phyloP scores from a whole-genome alignment of 2,888 invertebrate species.

The Drosophila mettleri region DNA sequence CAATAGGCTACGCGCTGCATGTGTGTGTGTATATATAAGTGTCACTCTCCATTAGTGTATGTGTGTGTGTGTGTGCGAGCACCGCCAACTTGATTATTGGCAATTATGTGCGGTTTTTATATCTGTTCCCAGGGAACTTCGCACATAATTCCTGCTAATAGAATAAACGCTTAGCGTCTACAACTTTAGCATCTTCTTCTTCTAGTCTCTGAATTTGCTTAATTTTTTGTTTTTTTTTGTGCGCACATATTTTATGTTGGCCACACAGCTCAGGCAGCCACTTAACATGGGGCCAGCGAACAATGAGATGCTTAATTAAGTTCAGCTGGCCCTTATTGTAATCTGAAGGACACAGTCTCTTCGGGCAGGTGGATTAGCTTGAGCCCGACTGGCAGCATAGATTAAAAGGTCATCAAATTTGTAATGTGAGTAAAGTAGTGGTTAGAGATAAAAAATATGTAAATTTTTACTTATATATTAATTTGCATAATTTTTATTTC shows the following conservation, averaged over 20 bases:
- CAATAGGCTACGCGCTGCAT: no score
- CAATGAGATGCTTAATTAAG: constrained; percentile 56
- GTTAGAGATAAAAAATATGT: background rate
- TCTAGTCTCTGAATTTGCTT: background rate
- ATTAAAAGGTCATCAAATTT: constrained; percentile 14
- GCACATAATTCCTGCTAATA: constrained; percentile 43
- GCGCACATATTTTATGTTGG: constrained; percentile 26
- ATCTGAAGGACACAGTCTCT: background rate
- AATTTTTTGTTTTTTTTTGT: background rate
- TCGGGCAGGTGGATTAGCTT: constrained; percentile 11
- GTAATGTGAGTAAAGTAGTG: background rate
- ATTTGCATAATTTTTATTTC: background rate
- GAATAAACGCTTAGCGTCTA: constrained; percentile 35
- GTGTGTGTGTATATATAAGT: background rate
- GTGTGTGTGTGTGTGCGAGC: constrained; percentile 9
- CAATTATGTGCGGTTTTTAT: constrained; percentile 69
- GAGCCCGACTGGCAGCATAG: background rate
- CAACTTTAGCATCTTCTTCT: background rate
- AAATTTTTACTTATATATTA: background rate
- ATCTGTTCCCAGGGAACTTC: constrained; percentile 13
- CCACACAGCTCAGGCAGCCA: constrained; percentile 36
- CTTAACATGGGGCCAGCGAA: constrained; percentile 27
- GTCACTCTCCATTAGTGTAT: constrained; percentile 2
- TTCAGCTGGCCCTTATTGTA: constrained; percentile 31
- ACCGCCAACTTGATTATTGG: constrained; percentile 66